Evolutionary conservation across 2,113 vertebrate species (phyloP).

Genomic region (Lycaon pictus): DNA sequence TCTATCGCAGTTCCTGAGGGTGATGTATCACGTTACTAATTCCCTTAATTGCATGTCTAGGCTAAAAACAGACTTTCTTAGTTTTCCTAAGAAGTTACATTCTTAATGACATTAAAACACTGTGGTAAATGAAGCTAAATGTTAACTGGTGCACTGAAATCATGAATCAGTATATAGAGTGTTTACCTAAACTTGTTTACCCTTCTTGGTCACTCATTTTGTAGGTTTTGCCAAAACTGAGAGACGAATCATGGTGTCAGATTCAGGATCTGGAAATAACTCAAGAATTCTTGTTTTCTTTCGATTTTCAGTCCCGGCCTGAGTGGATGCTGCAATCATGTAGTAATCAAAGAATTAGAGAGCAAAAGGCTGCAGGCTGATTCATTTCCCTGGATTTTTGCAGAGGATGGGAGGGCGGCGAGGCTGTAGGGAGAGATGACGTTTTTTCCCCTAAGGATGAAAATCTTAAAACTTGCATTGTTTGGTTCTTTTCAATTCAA

Average conservation of each 20-base stretch:
- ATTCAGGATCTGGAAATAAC: slow-evolving; percentile 78
- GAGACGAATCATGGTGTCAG: slow-evolving; percentile 56
- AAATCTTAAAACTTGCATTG: background rate
- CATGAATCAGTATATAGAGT: slow-evolving; percentile 81
- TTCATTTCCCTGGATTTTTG: background rate
- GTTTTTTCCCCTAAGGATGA: background rate
- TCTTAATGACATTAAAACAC: slow-evolving; percentile 85
- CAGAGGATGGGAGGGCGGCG: background rate
- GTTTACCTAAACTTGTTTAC: slow-evolving; percentile 88
- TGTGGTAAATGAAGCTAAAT: slow-evolving; percentile 82
- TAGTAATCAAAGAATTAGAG: slow-evolving; percentile 61
- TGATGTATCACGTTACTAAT: slow-evolving; percentile 88
- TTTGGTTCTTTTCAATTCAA: background rate
- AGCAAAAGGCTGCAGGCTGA: slow-evolving; percentile 3
- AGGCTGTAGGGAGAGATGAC: background rate
- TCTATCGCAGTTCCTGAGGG: slow-evolving; percentile 78
- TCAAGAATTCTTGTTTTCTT: slow-evolving; percentile 83
- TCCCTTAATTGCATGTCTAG: slow-evolving; percentile 89
- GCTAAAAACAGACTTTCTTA: slow-evolving; percentile 87
- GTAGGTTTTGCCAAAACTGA: slow-evolving; percentile 77
- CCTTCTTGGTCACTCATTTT: slow-evolving; percentile 77
- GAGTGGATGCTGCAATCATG: slow-evolving; percentile 66
- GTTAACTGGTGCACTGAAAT: slow-evolving; percentile 72
- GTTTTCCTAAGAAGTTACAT: slow-evolving; percentile 89
- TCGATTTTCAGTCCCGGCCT: slow-evolving; percentile 65